Evolutionary conservation across 2,113 vertebrate species (phyloP).

Genomic region (Rhabdornis inornatus): DNA sequence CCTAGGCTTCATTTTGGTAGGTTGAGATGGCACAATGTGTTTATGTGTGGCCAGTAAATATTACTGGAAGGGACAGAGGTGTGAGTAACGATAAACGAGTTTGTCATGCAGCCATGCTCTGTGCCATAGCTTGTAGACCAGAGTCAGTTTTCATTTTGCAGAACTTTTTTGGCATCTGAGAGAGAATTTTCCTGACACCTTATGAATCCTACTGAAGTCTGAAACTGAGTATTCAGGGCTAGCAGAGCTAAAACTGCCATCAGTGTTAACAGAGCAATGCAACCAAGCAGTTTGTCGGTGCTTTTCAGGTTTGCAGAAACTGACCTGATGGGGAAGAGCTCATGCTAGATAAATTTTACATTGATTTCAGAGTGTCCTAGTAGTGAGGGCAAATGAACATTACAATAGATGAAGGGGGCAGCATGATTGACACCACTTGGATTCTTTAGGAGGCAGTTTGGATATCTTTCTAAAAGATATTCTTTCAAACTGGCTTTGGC

Average conservation of each 20-base stretch:
- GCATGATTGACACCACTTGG: neutral
- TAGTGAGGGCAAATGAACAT: neutral
- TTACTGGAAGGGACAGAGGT: neutral
- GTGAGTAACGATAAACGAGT: neutral
- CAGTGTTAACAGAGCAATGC: neutral
- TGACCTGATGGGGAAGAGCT: neutral
- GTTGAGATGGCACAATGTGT: neutral
- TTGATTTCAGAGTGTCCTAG: neutral
- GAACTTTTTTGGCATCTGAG: neutral
- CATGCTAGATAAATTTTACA: neutral
- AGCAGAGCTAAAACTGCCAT: neutral
- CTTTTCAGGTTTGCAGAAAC: neutral
- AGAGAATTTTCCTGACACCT: neutral
- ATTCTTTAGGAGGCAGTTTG: slow-evolving; percentile 1
- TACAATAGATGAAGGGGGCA: neutral
- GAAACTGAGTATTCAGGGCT: neutral
- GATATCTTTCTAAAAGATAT: slow-evolving; percentile 19
- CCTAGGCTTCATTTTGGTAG: neutral
- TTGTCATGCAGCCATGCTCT: neutral
- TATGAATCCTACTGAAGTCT: neutral
- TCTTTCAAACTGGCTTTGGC: slow-evolving; percentile 14
- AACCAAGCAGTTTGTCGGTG: neutral
- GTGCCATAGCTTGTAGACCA: neutral
- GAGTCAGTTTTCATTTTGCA: neutral
- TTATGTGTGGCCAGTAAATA: neutral